Evolutionary conservation across 1,140 invertebrate species (phyloP), one percentile per base, ranked within the genome.

Genomic region (Prorops nasuta): DNA sequence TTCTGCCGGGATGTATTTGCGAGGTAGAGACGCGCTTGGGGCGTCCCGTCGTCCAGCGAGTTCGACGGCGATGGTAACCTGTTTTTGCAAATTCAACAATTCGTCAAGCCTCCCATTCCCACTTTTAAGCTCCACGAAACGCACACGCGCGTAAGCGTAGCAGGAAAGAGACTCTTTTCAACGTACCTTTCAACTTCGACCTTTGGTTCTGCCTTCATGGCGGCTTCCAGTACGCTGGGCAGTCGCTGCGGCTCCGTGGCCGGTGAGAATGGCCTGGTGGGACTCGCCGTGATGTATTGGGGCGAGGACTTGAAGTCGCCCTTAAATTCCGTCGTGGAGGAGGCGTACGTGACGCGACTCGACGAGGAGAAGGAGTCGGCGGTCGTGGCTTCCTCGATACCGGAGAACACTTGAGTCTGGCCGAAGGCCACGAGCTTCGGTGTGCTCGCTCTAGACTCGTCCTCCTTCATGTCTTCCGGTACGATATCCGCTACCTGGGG

Each of bases 1-100:
- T 97, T 98, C 66, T 96, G 91, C 31, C 93, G 84, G 37, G 92
- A 93, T 20, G 90, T 90, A 60, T 86, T 91, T 15, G 89, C 84
- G 39, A 88, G 71, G 61, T 89, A 90, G 7, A 89, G 68, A 20
- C 85, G 78, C 20, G 80, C 79, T n/a, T 83, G 77, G 2, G 64
- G 67, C 20, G 66, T 71, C 0, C 72, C 71, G 20, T 84, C 80
- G 24, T 84, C 83, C 18, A 83, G 67, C 0, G 77, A 72, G 17
- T 75, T 76, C 15, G 80, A 80, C 2, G 84, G 82, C 6, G 80
- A 82, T 3, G 80, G 80, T 64, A 86, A 69, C 49, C 79, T 82
- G 58, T 4, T n/a, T n/a, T n/a, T n/a, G n/a, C n/a, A n/a, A n/a
- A n/a, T n/a, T n/a, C n/a, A n/a, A n/a, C n/a, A n/a, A n/a, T n/a